phyloP scores from a whole-genome alignment of 2,888 invertebrate species.

The Lasioglossum marginatum region DNA sequence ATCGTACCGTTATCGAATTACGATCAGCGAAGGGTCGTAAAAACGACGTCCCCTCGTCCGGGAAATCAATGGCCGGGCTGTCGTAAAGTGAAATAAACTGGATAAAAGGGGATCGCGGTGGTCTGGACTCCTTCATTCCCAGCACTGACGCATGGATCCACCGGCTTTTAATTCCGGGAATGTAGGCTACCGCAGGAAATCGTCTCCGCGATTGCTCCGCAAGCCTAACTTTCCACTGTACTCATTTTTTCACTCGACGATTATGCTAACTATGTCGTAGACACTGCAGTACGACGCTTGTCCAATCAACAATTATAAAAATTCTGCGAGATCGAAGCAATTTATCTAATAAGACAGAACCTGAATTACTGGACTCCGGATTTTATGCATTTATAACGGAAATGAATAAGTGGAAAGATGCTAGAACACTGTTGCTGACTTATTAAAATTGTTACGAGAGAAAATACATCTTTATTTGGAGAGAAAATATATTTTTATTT shows the following conservation, averaged over 20 bases:
- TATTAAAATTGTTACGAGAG: background rate
- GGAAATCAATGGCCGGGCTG: constrained; percentile 67
- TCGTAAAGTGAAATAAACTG: constrained; percentile 58
- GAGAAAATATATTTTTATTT: no score
- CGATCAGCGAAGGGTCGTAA: constrained; percentile 42
- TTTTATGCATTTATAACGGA: background rate
- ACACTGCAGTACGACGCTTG: background rate
- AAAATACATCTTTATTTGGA: no score
- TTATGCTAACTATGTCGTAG: background rate
- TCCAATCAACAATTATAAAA: background rate
- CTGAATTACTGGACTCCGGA: background rate
- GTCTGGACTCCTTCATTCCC: background rate
- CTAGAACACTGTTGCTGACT: background rate
- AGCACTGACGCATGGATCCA: background rate
- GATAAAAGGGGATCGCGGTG: constrained; percentile 20
- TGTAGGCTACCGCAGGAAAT: background rate
- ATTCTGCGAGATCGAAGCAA: background rate
- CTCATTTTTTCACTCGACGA: background rate
- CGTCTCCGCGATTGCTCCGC: background rate
- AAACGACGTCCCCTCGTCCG: constrained; percentile 52
- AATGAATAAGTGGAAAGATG: background rate
- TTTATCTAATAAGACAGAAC: background rate
- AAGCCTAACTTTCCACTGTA: background rate
- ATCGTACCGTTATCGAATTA: constrained; percentile 56
- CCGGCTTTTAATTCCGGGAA: constrained; percentile 10